A percentile compares a stretch with the other conserved stretches of the same genome.
phyloP scores from a whole-genome alignment of 2,113 vertebrate genomes.

The Aphyosemion australe region DNA sequence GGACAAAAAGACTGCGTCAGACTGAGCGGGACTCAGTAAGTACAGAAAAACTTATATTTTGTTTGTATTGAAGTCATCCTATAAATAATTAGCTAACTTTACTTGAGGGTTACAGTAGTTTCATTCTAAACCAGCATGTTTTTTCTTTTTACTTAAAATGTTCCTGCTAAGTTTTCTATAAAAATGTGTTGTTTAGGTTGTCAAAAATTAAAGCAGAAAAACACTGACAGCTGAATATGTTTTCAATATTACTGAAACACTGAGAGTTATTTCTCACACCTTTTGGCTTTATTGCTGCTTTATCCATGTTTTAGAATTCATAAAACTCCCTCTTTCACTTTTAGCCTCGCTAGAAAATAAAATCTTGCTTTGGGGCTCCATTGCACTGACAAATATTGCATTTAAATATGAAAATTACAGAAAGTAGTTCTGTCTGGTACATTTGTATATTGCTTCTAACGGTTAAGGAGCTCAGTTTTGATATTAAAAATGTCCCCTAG shows the following conservation, averaged over 20 bases:
- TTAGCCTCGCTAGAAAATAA: background rate
- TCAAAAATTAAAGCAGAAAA: background rate
- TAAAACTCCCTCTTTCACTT: background rate
- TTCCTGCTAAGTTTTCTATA: no score
- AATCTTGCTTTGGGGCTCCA: background rate
- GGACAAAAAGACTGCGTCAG: no score
- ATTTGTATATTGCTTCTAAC: slow-evolving; percentile 23
- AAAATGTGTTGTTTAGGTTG: background rate
- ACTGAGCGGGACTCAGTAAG: no score
- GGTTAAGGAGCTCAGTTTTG: slow-evolving; percentile 17
- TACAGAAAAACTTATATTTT: no score
- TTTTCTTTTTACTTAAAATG: no score
- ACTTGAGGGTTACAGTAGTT: no score
- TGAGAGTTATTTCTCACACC: background rate
- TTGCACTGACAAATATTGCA: slow-evolving; percentile 12
- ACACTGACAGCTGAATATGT: background rate
- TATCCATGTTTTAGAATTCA: background rate
- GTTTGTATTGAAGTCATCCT: no score
- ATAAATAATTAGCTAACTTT: no score
- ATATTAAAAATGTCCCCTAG: slow-evolving; percentile 38
- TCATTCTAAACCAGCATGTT: no score
- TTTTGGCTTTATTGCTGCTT: background rate
- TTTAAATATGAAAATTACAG: slow-evolving; percentile 32
- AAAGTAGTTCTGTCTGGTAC: slow-evolving; percentile 9
- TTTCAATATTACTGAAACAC: background rate